These are phyloP conservation scores for Rattus rattus DNA, from an alignment of 2,113 vertebrate genomes.

Conservation along the genomic window DNA sequence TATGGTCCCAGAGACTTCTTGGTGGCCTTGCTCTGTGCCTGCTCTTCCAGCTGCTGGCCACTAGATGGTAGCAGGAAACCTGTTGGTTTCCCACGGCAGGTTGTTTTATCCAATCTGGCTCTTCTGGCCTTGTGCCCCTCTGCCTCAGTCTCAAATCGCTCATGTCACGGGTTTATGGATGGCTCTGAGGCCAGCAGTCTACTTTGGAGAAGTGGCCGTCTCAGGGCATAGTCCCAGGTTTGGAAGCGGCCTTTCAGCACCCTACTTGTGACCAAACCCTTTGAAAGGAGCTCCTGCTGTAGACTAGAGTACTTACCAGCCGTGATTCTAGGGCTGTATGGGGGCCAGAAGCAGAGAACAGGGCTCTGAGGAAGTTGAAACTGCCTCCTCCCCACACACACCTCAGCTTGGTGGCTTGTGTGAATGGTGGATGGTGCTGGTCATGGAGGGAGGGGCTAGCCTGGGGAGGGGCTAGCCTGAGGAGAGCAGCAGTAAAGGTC, in stretches of 20 bases:
- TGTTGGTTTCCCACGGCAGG: neutral
- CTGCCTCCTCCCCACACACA: no score
- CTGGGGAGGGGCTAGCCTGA: neutral
- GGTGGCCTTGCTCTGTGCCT: neutral
- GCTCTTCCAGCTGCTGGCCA: neutral
- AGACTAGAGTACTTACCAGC: neutral
- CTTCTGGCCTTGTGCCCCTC: neutral
- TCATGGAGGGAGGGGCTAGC: no score
- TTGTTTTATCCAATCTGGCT: neutral
- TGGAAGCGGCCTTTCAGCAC: neutral
- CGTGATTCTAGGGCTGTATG: neutral
- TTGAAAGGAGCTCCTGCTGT: neutral
- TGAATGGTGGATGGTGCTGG: neutral
- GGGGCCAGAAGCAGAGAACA: neutral
- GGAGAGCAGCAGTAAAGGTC: neutral
- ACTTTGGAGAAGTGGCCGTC: neutral
- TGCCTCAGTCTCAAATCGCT: neutral
- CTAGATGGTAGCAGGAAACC: conserved; percentile 78
- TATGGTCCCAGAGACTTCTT: neutral
- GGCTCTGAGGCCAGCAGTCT: neutral
- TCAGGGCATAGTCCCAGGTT: neutral
- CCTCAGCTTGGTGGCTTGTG: neutral
- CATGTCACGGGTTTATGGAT: neutral
- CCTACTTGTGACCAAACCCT: neutral
- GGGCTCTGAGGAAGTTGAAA: neutral